Evolutionary conservation across 1,140 invertebrate species (phyloP).

Genomic region (Formica selysi): DNA sequence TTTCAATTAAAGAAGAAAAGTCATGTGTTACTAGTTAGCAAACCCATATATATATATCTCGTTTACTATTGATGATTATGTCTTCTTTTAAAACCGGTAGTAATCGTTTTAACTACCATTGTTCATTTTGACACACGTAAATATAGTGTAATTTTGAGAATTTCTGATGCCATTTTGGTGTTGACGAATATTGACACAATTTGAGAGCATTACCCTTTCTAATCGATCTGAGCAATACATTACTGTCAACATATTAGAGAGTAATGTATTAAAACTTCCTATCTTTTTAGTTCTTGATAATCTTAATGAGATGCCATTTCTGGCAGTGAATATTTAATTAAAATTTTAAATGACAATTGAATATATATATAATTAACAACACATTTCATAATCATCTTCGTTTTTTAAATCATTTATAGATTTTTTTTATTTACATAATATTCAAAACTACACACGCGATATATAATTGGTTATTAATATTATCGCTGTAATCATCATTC

Average conservation of each 20-base stretch:
- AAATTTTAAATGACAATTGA: constrained; percentile 24
- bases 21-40: constrained; percentile 80
- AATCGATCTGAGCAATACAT: constrained; percentile 40
- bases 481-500: not conserved
- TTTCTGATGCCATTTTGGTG: constrained; percentile 44
- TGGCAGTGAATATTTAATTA: constrained; percentile 27
- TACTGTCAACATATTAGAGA: constrained; percentile 26
- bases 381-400: constrained; percentile 5
- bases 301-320: constrained; percentile 1
- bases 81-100: constrained; percentile 67
- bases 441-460: not conserved
- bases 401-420: constrained; percentile 19
- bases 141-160: constrained; percentile 45
- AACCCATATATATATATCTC: constrained; percentile 68
- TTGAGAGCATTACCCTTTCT: constrained; percentile 43
- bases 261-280: constrained; percentile 19
- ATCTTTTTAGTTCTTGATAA: constrained; percentile 42
- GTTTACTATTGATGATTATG: constrained; percentile 70
- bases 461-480: not conserved
- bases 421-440: constrained; percentile 15
- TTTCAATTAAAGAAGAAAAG: constrained; percentile 79
- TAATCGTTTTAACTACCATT: constrained; percentile 52
- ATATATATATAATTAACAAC: not conserved
- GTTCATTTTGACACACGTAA: constrained; percentile 47
- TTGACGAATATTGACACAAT: constrained; percentile 32